Evolutionary conservation across 1,140 invertebrate genomes (phyloP).

Genomic region (Rhyacophila brunnea): DNA sequence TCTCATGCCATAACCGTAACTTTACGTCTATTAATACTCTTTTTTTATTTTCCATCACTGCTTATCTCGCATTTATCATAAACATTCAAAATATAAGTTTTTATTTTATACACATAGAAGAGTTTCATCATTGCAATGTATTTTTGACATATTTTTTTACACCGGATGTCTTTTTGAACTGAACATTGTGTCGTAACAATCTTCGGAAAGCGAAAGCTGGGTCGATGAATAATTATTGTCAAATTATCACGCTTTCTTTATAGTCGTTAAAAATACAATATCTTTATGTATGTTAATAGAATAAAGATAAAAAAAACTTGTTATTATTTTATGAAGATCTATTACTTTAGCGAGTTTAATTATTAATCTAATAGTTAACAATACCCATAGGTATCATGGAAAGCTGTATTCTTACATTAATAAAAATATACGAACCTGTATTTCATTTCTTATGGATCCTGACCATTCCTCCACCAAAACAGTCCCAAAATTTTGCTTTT

Average conservation of each 20-base stretch:
- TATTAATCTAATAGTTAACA: not conserved
- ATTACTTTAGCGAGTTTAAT: not conserved
- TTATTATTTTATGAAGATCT: slow-evolving; percentile 1
- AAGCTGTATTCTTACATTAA: slow-evolving; percentile 2
- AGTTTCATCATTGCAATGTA: not conserved
- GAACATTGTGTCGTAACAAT: not conserved
- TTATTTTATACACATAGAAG: not conserved
- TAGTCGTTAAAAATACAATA: not conserved
- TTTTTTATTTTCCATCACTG: too few relatives aligned
- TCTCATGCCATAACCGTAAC: too few relatives aligned
- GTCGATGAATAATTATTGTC: not conserved
- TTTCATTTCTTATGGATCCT: not conserved
- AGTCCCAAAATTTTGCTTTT: too few relatives aligned
- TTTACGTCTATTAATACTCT: too few relatives aligned
- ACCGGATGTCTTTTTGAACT: not conserved
- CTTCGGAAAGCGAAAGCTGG: too few relatives aligned
- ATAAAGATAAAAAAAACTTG: not conserved
- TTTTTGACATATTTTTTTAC: not conserved
- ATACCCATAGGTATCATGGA: not conserved
- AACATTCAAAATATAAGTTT: too few relatives aligned
- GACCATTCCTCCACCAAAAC: not conserved
- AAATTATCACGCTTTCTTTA: not conserved
- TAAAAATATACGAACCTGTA: slow-evolving; percentile 2
- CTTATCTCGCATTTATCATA: too few relatives aligned
- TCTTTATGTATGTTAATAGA: slow-evolving; percentile 1